Percentiles rank a stretch among this genome's conserved stretches.
These are phyloP conservation scores for Chaenocephalus aceratus DNA, from an alignment of 2,113 vertebrate species.

Conservation along the genomic window DNA sequence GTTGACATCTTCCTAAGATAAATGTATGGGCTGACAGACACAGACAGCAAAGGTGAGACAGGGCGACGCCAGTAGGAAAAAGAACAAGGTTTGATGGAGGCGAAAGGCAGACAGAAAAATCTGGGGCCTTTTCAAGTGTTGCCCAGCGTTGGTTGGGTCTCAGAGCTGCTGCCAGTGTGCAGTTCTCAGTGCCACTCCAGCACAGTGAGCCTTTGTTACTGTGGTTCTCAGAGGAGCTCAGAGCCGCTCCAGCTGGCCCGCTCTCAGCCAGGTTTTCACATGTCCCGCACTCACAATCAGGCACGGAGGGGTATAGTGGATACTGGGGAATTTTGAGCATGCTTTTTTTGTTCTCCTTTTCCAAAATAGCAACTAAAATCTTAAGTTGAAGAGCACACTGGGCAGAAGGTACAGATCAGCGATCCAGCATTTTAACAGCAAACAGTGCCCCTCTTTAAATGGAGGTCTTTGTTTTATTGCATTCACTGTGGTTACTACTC, in stretches of 20 bases:
- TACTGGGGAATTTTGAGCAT: constrained; percentile 28
- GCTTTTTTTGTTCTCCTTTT: constrained; percentile 28
- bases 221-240: constrained; percentile 64
- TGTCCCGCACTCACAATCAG: constrained; percentile 53
- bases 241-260: constrained; percentile 62
- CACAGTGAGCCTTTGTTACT: constrained; percentile 75
- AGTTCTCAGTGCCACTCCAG: constrained; percentile 60
- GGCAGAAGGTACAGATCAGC: constrained; percentile 39
- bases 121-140: constrained; percentile 65
- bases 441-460: constrained; percentile 65
- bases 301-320: constrained; percentile 35
- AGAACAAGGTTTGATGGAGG: constrained; percentile 48
- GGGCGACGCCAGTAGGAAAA: constrained; percentile 43
- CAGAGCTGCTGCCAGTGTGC: constrained; percentile 62
- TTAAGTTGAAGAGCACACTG: constrained; percentile 50
- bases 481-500: constrained; percentile 67
- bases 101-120: constrained; percentile 61
- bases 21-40: constrained; percentile 19
- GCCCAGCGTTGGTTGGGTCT: constrained; percentile 58
- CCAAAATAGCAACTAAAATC: constrained; percentile 59
- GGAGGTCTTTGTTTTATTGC: constrained; percentile 74
- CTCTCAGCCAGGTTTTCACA: constrained; percentile 61
- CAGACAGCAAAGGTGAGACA: constrained; percentile 28
- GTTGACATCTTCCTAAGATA: neutral
- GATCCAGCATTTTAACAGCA: constrained; percentile 65